phyloP scores from a whole-genome alignment of 2,888 invertebrate genomes.

The Polyommatus icarus region DNA sequence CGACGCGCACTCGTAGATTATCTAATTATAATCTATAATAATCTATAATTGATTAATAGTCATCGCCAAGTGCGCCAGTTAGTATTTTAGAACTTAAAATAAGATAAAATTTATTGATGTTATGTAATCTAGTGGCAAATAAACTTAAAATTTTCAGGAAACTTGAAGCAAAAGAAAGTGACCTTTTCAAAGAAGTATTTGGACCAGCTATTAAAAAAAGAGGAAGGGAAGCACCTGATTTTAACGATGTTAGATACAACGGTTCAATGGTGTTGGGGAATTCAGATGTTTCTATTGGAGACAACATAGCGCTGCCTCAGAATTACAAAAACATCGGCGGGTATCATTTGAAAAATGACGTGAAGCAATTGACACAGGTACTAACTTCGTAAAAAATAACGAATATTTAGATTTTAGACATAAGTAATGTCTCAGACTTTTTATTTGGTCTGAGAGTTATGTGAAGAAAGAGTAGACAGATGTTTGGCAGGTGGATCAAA shows the following conservation, averaged over 20 bases:
- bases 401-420: neutral
- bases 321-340: constrained; percentile 25
- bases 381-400: neutral
- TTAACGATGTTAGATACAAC: constrained; percentile 18
- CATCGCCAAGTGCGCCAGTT: too few relatives aligned
- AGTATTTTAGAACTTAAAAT: too few relatives aligned
- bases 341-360: neutral
- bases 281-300: neutral
- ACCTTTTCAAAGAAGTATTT: neutral
- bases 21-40: too few relatives aligned
- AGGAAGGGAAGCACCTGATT: constrained; percentile 15
- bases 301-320: constrained; percentile 11
- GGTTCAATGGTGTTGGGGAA: constrained; percentile 13
- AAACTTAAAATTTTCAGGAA: neutral
- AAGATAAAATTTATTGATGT: too few relatives aligned
- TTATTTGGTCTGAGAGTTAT: too few relatives aligned
- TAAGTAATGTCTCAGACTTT: too few relatives aligned
- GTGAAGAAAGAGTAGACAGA: too few relatives aligned
- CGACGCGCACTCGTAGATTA: too few relatives aligned
- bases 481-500: too few relatives aligned
- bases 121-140: neutral
- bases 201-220: neutral
- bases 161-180: constrained; percentile 11
- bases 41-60: too few relatives aligned
- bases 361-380: neutral